Evolutionary conservation across 2,797 vertebrate genomes (phyloP), one percentile per base, ranked within the genome.

Genomic region (Neoniphon sammara): DNA sequence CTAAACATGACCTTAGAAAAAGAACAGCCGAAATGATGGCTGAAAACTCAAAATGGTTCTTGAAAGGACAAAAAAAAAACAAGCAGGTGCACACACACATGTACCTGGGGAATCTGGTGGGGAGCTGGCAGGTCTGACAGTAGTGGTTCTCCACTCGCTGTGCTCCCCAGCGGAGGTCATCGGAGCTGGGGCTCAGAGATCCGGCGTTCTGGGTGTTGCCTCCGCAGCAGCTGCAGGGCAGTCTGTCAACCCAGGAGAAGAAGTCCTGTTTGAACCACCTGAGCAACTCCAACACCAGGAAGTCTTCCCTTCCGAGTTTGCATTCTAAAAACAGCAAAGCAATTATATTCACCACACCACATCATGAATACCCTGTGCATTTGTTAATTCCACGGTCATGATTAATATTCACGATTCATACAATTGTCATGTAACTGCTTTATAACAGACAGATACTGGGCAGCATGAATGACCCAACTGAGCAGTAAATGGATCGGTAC

Each of bases 221-320:
- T 73, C 94, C 94, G 77, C 98, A 99, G 18, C 66, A 91, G 72
- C 87, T 93, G 84, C 98, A 99, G 21, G 93, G 91, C 70, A 99
- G 88, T 69, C 57, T 90, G 92, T 98, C 90, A 30, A 99, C 97
- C 98, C 98, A 99, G 15, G 84, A 93, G 87, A 98, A 99, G 93
- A 98, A 99, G 34, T 96, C 93, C 63, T 90, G 89, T 85, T 99
- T 99, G 93, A 98, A 99, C 98, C 98, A 99, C 36, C 93, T 87
- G 67, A 99, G 92, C 75, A 99, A 89, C 83, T 98, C 97, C 88
- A 99, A 82, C 85, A 98, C 76, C 87, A 99, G 85, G 81, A 98
- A 95, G 77, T 99, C 98, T n/a, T 96, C 95, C 49, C 95, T 89
- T 73, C 83, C 94, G 69, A 97, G 68, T 83, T 90, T 93, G 55